Base-by-base conservation (phyloP, 2,888 invertebrate genomes). In the Pollenia angustigena region DNA sequence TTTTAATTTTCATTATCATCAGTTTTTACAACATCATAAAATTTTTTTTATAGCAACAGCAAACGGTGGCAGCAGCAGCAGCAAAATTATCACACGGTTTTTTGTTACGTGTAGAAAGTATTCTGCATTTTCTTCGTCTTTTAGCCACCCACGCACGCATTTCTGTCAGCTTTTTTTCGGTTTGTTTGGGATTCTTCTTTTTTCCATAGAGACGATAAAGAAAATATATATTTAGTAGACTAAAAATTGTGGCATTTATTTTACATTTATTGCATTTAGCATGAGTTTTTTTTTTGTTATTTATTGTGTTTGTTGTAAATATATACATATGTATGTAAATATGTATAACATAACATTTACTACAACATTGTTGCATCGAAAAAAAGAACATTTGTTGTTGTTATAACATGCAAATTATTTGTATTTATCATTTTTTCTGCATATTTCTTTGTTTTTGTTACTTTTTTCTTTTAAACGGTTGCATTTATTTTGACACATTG, bases 401-500 rank as follows among this genome's bases (percentile, higher is more conserved):
- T 72, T 48, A n/a, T 78, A 58, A 18, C 54, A 44, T 44, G 68
- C 54, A 66, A 69, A 82, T 69, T 71, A 71, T 75, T 68, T 66
- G 32, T 69, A 64, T 54, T 6, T 14, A 44, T 66, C 71, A 54
- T 66, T 18, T 68, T 74, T n/a, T 76, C 14, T 74, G 46, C 60
- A 48, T 78, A 68, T n/a, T 62, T 16, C 44, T n/a, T 46, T n/a
- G n/a, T 52, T 46, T 42, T 42, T 16, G 9, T 62, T 80, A 40
- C 12, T 56, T 54, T 62, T 44, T 62, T 12, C 42, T 56, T 69
- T 40, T 74, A 87, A 82, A 83, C 88, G 76, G 87, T 79, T 86
- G 87, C 85, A 85, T 85, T 87, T 87, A 74, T 75, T 85, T 84
- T 88, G 88, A 88, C 88, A 88, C 81, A 75, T 85, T 83, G 86